Evolutionary conservation across 2,113 vertebrate species (phyloP).

Genomic region (Planiliza haematocheilus): DNA sequence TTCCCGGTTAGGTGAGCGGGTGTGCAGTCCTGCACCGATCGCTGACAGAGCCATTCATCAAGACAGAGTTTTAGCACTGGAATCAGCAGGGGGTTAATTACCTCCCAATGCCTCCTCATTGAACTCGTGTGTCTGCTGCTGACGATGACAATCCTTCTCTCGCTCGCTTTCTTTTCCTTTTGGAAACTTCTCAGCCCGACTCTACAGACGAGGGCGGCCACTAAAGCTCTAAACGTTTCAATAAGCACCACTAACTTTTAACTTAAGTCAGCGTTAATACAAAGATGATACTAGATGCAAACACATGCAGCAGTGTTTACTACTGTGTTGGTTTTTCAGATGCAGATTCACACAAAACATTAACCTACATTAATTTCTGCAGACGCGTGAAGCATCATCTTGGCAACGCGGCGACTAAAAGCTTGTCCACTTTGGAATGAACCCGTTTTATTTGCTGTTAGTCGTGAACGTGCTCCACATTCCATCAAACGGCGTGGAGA

Average conservation of each 20-base stretch:
- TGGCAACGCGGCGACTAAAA: not conserved
- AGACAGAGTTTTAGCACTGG: slow-evolving; percentile 20
- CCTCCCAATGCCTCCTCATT: slow-evolving; percentile 31
- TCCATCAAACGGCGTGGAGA: slow-evolving; percentile 2
- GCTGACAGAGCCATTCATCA: slow-evolving; percentile 60
- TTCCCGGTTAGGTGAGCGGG: too few relatives aligned
- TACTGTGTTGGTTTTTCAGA: too few relatives aligned
- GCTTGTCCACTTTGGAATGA: not conserved
- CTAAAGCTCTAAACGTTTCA: too few relatives aligned
- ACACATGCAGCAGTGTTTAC: too few relatives aligned
- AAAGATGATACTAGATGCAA: too few relatives aligned
- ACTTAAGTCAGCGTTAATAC: not conserved
- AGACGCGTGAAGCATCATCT: slow-evolving; percentile 7
- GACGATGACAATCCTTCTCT: too few relatives aligned
- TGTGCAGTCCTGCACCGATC: slow-evolving; percentile 15
- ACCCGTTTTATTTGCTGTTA: not conserved
- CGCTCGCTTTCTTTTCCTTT: too few relatives aligned
- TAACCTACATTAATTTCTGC: not conserved
- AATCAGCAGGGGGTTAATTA: slow-evolving; percentile 67
- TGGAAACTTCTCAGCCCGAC: too few relatives aligned
- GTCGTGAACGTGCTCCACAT: not conserved
- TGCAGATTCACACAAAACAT: too few relatives aligned
- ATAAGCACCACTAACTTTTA: too few relatives aligned
- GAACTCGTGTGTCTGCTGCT: slow-evolving; percentile 38
- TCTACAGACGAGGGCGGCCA: too few relatives aligned